phyloP scores from a whole-genome alignment of 1,140 invertebrate species.

The Nomia melanderi region DNA sequence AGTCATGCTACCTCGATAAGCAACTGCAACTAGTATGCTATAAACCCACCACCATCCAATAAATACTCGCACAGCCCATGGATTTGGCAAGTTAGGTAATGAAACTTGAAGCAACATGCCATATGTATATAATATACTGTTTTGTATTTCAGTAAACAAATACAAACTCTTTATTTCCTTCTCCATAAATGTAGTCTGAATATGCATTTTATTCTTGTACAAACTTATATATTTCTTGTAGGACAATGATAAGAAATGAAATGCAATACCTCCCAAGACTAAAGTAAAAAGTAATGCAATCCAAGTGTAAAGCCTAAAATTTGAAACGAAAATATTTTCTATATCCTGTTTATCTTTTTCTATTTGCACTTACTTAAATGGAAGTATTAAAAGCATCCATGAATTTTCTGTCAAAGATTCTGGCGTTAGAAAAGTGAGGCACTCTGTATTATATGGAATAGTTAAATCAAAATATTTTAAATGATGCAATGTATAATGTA shows the following conservation, averaged over 20 bases:
- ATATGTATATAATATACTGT: slow-evolving; percentile 89
- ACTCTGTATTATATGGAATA: slow-evolving; percentile 89
- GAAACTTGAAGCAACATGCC: slow-evolving; percentile 90
- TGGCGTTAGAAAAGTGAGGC: slow-evolving; percentile 90
- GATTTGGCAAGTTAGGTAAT: slow-evolving; percentile 86
- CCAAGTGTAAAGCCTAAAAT: slow-evolving; percentile 84
- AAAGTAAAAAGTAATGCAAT: slow-evolving; percentile 83
- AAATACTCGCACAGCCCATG: slow-evolving; percentile 88
- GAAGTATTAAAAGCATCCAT: slow-evolving; percentile 90
- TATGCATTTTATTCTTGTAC: slow-evolving; percentile 52
- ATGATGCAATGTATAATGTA: slow-evolving; percentile 87
- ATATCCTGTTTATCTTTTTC: background rate
- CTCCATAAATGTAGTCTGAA: slow-evolving; percentile 51
- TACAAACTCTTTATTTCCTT: slow-evolving; percentile 81
- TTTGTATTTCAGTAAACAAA: slow-evolving; percentile 86
- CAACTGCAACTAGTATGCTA: slow-evolving; percentile 88
- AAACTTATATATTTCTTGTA: slow-evolving; percentile 75
- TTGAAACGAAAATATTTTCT: slow-evolving; percentile 56
- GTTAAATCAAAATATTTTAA: slow-evolving; percentile 87
- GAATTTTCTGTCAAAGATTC: slow-evolving; percentile 89
- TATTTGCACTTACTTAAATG: slow-evolving; percentile 84
- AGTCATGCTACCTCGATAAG: slow-evolving; percentile 91
- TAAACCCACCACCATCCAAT: slow-evolving; percentile 94
- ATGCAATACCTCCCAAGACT: slow-evolving; percentile 82
- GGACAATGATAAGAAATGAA: slow-evolving; percentile 81